Evolutionary conservation across 2,113 vertebrate species (phyloP), one percentile per base, ranked within the genome.

Genomic region (Sminthopsis crassicaudata): DNA sequence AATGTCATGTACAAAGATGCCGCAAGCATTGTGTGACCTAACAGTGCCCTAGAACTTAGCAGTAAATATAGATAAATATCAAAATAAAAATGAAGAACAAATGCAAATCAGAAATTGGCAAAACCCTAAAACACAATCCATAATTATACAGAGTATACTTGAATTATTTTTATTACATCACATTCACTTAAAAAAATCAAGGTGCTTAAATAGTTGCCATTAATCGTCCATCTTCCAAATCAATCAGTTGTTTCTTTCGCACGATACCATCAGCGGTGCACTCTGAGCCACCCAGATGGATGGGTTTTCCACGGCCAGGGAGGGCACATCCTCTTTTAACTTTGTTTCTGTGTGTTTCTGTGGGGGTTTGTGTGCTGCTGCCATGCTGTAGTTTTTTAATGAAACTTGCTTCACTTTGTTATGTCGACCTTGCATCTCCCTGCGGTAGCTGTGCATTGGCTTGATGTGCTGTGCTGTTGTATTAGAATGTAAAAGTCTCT

Each of bases 401-500:
- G 90, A 97, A 96, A 97, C 97, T 97, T 91, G 93, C 98, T 98
- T 97, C 91, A 19, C 96, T 97, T 97, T 96, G 95, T 97, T 97
- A 22, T 96, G 97, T 96, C 97, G 89, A 96, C 96, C 95, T 42
- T 27, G 94, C 95, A 98, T 98, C 97, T 98, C 98, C 98, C 99
- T 98, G 97, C 98, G 98, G 50, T 98, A 97, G 96, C 97, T 97
- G 96, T 97, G 91, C 98, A 57, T 96, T 98, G 97, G 98, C 98
- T 99, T 98, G 98, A 52, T 97, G 98, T 99, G 98, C 98, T 98
- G 96, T 98, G 97, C 98, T 98, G 97, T 98, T 98, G 97, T 98
- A 98, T 96, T 95, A 98, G 98, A 97, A 98, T 98, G 98, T 99
- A 99, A 99, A 98, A 97, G 98, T 99, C 98, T 99, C 97, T 99